Conservation (phyloP, 2,797 vertebrate genomes). For the Neostethus bicornis region DNA sequence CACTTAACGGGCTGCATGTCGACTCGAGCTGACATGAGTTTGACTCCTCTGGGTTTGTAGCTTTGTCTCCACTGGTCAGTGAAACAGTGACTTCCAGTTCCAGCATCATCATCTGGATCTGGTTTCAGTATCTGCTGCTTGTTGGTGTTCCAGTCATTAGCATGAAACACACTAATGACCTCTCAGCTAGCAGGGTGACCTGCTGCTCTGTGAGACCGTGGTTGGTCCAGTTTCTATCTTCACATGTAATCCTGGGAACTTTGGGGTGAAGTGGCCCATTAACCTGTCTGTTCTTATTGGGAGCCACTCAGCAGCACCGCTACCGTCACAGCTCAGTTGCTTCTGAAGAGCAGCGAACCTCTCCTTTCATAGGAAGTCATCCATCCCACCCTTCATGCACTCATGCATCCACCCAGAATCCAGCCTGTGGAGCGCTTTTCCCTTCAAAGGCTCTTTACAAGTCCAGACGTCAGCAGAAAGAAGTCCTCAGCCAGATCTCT, state of each 20-base stretch:
- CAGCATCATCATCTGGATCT: neutral
- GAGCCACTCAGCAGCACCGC: constrained; percentile 43
- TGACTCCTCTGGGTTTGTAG: too few relatives aligned
- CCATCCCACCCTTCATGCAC: constrained; percentile 20
- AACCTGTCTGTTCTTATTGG: constrained; percentile 45
- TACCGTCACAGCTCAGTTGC: constrained; percentile 37
- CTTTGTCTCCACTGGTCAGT: too few relatives aligned
- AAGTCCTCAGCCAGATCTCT: constrained; percentile 29
- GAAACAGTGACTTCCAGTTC: too few relatives aligned
- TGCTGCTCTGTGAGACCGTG: neutral
- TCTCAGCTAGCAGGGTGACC: neutral
- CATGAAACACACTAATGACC: neutral
- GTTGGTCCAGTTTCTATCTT: constrained; percentile 29
- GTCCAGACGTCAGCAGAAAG: constrained; percentile 49
- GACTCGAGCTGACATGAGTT: too few relatives aligned
- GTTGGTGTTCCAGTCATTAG: neutral
- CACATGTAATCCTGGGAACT: constrained; percentile 50
- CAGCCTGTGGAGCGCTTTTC: constrained; percentile 22
- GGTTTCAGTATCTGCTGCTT: neutral
- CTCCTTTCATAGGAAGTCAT: constrained; percentile 45
- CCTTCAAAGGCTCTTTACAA: constrained; percentile 47
- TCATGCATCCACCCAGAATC: constrained; percentile 18
- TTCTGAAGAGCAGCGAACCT: constrained; percentile 19
- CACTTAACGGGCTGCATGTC: too few relatives aligned
- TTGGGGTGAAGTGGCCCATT: constrained; percentile 60